A percentile compares a stretch with the other conserved stretches of the same genome.
These are phyloP conservation scores for Eristalinus aeneus DNA, from an alignment of 2,888 invertebrate genomes.

Conservation along the genomic window DNA sequence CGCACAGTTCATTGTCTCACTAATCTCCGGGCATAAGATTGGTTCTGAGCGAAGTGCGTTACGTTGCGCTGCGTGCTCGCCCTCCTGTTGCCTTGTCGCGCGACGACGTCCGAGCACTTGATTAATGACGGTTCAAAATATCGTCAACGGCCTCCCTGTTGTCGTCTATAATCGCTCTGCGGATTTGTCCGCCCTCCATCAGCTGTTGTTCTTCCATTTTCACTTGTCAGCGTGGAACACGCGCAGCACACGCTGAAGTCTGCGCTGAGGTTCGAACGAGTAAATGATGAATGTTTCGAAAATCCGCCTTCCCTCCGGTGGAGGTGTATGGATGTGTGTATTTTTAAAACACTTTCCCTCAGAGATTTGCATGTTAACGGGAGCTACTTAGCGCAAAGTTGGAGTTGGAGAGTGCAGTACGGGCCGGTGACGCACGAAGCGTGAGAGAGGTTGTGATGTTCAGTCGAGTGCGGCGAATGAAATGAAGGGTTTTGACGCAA, in stretches of 20 bases:
- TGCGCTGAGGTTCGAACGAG: conserved; percentile 15
- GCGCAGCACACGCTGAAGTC: not conserved
- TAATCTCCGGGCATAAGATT: conserved; percentile 35
- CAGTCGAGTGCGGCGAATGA: not conserved
- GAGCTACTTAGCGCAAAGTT: conserved; percentile 63
- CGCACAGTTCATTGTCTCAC: conserved; percentile 1
- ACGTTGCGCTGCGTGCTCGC: no score
- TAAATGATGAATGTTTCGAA: conserved; percentile 62
- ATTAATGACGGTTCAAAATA: conserved; percentile 66
- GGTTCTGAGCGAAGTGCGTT: conserved; percentile 7
- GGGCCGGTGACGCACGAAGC: conserved; percentile 24
- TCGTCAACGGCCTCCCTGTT: conserved; percentile 47
- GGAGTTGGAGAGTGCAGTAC: conserved; percentile 39
- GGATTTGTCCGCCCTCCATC: conserved; percentile 29
- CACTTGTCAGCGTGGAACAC: conserved; percentile 32
- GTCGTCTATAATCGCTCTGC: conserved; percentile 54
- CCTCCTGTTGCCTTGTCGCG: not conserved
- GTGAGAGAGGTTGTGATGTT: conserved; percentile 25
- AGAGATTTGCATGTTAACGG: conserved; percentile 64
- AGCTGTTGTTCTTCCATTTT: conserved; percentile 57
- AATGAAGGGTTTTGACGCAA: conserved; percentile 4
- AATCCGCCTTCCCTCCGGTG: not conserved
- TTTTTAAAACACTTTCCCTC: conserved; percentile 31
- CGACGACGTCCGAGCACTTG: conserved; percentile 15
- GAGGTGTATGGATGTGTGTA: not conserved